phyloP scores from a whole-genome alignment of 2,113 vertebrate species.

The Damaliscus lunatus region DNA sequence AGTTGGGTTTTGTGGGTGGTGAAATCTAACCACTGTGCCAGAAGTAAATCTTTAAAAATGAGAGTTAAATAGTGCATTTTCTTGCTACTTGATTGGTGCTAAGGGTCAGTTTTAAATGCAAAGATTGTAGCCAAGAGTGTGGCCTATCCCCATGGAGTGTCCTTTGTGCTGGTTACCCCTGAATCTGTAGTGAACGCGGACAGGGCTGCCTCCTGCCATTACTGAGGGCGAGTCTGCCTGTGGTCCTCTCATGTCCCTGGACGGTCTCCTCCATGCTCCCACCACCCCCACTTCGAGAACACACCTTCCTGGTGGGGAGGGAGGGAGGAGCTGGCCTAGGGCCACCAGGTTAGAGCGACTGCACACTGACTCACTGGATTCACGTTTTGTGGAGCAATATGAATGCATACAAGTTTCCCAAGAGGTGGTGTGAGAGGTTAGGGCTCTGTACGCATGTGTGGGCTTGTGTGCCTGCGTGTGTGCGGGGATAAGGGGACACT shows the following conservation, averaged over 20 bases:
- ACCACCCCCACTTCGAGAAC: accelerated
- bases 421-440: accelerated
- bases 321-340: background rate
- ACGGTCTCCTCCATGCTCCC: accelerated
- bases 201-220: background rate
- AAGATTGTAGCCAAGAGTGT: background rate
- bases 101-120: too few species aligned
- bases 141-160: accelerated
- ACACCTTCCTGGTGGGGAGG: background rate
- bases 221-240: background rate
- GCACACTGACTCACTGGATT: accelerated
- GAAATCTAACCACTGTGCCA: accelerated
- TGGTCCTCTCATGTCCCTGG: background rate
- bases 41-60: background rate
- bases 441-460: accelerated
- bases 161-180: accelerated
- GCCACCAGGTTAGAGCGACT: accelerated
- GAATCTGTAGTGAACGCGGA: accelerated
- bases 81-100: background rate
- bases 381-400: accelerated
- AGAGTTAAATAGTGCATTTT: background rate
- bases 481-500: background rate
- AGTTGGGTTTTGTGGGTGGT: background rate
- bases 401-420: accelerated
- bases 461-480: accelerated